Conservation (phyloP, 1,140 invertebrate genomes). For the Hypsibius dujardini region DNA sequence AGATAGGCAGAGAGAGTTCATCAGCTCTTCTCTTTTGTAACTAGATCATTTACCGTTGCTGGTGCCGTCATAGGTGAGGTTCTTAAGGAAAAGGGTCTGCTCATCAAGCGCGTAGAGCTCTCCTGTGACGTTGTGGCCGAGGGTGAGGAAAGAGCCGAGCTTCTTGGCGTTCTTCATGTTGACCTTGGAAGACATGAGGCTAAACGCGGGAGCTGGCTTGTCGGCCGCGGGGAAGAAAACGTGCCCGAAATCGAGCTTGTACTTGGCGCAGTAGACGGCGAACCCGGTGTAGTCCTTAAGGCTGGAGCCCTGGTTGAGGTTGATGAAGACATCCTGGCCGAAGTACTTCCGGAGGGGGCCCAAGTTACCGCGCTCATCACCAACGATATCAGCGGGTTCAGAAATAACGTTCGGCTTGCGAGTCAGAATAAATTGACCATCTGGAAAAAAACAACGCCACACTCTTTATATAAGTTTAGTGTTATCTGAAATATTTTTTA, state of each 20-base stretch:
- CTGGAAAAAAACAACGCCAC: neutral
- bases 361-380: neutral
- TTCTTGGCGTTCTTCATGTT: neutral
- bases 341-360: slow-evolving; percentile 13
- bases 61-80: slow-evolving; percentile 65
- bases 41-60: slow-evolving; percentile 47
- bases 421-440: slow-evolving; percentile 6
- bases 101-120: slow-evolving; percentile 68
- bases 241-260: slow-evolving; percentile 15
- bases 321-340: neutral
- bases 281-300: neutral
- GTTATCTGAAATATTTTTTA: neutral
- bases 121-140: slow-evolving; percentile 55
- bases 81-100: slow-evolving; percentile 62
- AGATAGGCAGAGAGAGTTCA: too few species aligned
- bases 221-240: neutral
- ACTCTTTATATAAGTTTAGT: too few species aligned
- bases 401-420: neutral
- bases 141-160: slow-evolving; percentile 31
- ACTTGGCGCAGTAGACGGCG: slow-evolving; percentile 15
- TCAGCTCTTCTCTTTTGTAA: too few species aligned
- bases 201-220: neutral
- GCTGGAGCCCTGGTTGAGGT: neutral
- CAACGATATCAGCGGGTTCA: neutral
- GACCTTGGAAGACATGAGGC: neutral